Percentiles rank a stretch among this genome's conserved stretches.
phyloP scores from a whole-genome alignment of 2,888 invertebrate species.

The Cloeon dipterum region DNA sequence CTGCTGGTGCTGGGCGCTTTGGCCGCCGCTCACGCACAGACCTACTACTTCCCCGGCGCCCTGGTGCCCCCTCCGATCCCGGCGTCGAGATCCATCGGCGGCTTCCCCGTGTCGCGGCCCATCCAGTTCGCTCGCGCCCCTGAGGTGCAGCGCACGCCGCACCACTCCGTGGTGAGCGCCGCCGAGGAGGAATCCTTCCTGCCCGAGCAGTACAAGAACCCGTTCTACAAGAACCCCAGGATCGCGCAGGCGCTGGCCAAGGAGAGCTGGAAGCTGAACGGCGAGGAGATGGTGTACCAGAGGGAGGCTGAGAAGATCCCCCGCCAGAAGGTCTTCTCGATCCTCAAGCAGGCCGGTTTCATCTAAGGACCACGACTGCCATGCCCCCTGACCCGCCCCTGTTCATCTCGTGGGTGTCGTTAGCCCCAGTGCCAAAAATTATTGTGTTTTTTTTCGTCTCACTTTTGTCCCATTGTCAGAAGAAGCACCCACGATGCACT shows the following conservation, averaged over 20 bases:
- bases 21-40: slow-evolving; percentile 2
- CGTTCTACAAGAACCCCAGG: slow-evolving; percentile 54
- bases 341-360: slow-evolving; percentile 50
- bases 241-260: slow-evolving; percentile 50
- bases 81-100: neutral
- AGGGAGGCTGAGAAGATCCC: slow-evolving; percentile 64
- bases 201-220: slow-evolving; percentile 41
- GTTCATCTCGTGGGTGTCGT: too few relatives aligned
- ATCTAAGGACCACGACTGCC: slow-evolving; percentile 8
- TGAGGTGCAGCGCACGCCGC: slow-evolving; percentile 20
- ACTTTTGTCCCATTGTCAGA: too few relatives aligned
- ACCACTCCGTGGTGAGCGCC: slow-evolving; percentile 48
- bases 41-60: slow-evolving; percentile 4
- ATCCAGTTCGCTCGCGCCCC: too few relatives aligned
- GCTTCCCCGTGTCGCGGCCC: too few relatives aligned
- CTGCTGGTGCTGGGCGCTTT: neutral
- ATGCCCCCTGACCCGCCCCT: too few relatives aligned
- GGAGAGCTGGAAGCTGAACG: slow-evolving; percentile 53
- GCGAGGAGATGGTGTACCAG: slow-evolving; percentile 54
- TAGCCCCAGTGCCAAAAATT: too few relatives aligned
- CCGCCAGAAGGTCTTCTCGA: slow-evolving; percentile 45
- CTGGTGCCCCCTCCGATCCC: slow-evolving; percentile 7
- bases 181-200: slow-evolving; percentile 45
- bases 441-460: too few relatives aligned
- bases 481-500: too few relatives aligned